These are phyloP conservation scores for Macquaria ambigua DNA, from an alignment of 2,113 vertebrate species.

Conservation along the genomic window DNA sequence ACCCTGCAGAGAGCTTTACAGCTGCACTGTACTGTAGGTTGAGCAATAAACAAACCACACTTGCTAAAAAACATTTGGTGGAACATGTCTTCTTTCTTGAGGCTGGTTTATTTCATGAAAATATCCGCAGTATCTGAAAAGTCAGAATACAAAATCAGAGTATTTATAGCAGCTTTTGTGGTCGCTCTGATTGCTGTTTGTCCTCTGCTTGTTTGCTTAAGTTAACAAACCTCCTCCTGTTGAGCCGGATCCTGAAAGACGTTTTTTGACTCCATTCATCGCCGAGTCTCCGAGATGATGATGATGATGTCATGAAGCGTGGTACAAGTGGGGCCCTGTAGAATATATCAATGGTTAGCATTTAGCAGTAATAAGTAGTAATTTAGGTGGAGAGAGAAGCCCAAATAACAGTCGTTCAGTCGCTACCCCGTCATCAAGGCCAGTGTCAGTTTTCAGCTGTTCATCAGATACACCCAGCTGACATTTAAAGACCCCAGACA, in stretches of 20 bases:
- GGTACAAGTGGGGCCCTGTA: conserved; percentile 44
- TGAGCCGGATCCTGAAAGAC: background rate
- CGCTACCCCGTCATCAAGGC: conserved; percentile 20
- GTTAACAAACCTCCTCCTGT: conserved; percentile 45
- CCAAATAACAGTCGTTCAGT: conserved; percentile 25
- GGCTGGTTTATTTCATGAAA: background rate
- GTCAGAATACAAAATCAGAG: conserved; percentile 6
- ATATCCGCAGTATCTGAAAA: background rate
- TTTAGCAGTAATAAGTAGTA: conserved; percentile 52
- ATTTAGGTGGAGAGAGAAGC: conserved; percentile 23
- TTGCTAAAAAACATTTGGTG: conserved; percentile 3
- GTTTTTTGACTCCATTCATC: conserved; percentile 42
- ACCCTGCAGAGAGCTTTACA: conserved; percentile 21
- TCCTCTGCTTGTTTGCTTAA: background rate
- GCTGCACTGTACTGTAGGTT: background rate
- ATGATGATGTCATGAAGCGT: conserved; percentile 22
- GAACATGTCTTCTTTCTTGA: conserved; percentile 4
- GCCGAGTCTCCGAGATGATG: background rate
- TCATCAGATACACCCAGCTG: background rate
- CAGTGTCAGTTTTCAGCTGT: conserved; percentile 8
- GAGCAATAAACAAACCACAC: conserved; percentile 27
- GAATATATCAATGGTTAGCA: conserved; percentile 34
- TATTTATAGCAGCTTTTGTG: conserved; percentile 32
- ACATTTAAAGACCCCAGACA: conserved; percentile 20
- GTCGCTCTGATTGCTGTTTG: conserved; percentile 34